Base-by-base conservation (phyloP, 1,140 invertebrate species). In the Dysdera silvatica region DNA sequence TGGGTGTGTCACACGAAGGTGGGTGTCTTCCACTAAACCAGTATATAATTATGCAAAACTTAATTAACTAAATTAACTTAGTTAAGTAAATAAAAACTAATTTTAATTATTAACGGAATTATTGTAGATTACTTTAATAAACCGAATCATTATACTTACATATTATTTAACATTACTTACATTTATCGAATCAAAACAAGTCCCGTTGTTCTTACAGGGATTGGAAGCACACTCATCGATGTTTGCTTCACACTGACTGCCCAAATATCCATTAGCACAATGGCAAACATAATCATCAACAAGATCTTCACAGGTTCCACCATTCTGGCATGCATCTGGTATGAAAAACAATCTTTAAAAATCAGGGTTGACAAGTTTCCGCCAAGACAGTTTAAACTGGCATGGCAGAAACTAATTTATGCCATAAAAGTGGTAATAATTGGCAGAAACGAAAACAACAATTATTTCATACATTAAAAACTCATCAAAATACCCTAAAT, bases 121-220 rank as follows among this genome's bases (percentile, higher is more conserved):
- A 8, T 41, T 41, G n/a, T 8, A 3, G 40, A 41, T 41, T 71
- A 95, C 98, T 0, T 87, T 92, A 1, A 93, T 95, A 55, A 93
- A 94, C 73, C 98, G 98, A 68, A 94, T 88, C 71, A 95, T 98
- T 0, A 94, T 85, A 32, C 86, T 86, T 7, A 84, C 80, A 12
- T 90, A 89, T 74, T 93, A 97, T 0, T 89, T 91, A 73, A 92
- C 95, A 14, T 6, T 52, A 14, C 58, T 63, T 58, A 58, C 89
- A 32, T 64, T 47, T 40, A 94, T 90, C 73, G 93, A 93, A 77
- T 95, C 85, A 31, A 88, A 88, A 71, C 92, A 95, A 8, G 86
- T 88, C 12, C 90, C 91, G 8, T 88, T 89, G 73, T 95, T 93
- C 71, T 86, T 83, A 70, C 91, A 95, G 0, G 91, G 91, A 45